Evolutionary conservation across 2,888 invertebrate genomes (phyloP).

Genomic region (Caenorhabditis macrosperma): DNA sequence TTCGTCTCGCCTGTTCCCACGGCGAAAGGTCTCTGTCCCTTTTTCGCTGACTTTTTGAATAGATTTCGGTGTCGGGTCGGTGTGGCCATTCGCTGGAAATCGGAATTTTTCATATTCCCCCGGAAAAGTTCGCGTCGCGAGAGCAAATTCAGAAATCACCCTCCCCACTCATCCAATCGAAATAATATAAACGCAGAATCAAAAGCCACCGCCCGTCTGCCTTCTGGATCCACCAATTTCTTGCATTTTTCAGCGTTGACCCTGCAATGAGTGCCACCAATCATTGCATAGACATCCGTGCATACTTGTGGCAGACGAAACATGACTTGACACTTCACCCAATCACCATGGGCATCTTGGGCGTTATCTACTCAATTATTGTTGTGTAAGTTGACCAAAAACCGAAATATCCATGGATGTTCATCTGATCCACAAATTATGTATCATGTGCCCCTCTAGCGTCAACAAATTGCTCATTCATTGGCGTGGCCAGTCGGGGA

Average conservation of each 20-base stretch:
- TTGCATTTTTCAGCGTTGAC: conserved; percentile 28
- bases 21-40: conserved; percentile 1
- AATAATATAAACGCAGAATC: too few relatives aligned
- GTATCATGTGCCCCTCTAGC: conserved; percentile 18
- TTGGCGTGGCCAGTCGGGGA: neutral
- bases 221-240: too few relatives aligned
- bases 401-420: too few relatives aligned
- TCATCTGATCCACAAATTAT: neutral
- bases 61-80: neutral
- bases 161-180: too few relatives aligned
- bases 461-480: conserved; percentile 39
- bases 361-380: conserved; percentile 72
- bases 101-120: neutral
- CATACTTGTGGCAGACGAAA: conserved; percentile 72
- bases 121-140: neutral
- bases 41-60: neutral
- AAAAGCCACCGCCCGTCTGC: too few relatives aligned
- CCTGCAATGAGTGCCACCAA: conserved; percentile 20
- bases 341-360: conserved; percentile 70
- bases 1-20: neutral
- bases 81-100: neutral
- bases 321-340: conserved; percentile 76
- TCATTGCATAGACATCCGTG: conserved; percentile 65
- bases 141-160: neutral
- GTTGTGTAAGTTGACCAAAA: conserved; percentile 70